A percentile compares a stretch with the other conserved stretches of the same genome.
These are phyloP conservation scores for Torymus auratus DNA, from an alignment of 2,888 invertebrate species.

Conservation along the genomic window DNA sequence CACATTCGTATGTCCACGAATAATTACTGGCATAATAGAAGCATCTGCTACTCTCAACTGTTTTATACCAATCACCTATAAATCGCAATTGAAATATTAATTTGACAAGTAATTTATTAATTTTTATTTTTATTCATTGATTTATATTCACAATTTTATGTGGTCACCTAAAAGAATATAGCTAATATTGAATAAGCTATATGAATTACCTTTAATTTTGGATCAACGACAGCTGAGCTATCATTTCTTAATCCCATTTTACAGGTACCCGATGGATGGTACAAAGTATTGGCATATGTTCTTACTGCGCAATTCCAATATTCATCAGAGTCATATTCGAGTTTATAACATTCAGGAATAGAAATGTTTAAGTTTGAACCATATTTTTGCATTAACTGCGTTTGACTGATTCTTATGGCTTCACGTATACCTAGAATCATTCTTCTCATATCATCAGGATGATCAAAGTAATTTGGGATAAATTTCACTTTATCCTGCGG, in stretches of 20 bases:
- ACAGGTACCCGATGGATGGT: constrained; percentile 81
- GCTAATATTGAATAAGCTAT: constrained; percentile 19
- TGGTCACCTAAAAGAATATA: constrained; percentile 78
- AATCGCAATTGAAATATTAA: too few species aligned
- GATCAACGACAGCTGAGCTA: too few species aligned
- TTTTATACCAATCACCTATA: constrained; percentile 76
- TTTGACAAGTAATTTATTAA: too few species aligned
- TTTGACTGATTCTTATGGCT: constrained; percentile 75
- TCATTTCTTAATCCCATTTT: too few species aligned
- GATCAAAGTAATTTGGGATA: constrained; percentile 83
- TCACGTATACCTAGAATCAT: constrained; percentile 79
- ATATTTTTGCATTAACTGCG: constrained; percentile 79
- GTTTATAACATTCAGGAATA: constrained; percentile 78
- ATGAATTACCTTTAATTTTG: too few species aligned
- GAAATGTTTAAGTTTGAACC: too few species aligned
- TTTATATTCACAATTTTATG: too few species aligned
- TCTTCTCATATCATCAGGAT: constrained; percentile 80
- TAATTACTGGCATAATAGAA: constrained; percentile 82
- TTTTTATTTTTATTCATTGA: too few species aligned
- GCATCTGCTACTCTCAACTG: constrained; percentile 83
- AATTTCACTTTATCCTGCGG: constrained; percentile 82
- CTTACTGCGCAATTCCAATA: constrained; percentile 82
- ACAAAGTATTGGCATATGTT: constrained; percentile 79
- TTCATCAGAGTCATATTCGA: constrained; percentile 78
- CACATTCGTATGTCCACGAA: constrained; percentile 84